Evolutionary conservation across 2,888 invertebrate genomes (phyloP), one percentile per base, ranked within the genome.

Genomic region (Archips xylosteana): DNA sequence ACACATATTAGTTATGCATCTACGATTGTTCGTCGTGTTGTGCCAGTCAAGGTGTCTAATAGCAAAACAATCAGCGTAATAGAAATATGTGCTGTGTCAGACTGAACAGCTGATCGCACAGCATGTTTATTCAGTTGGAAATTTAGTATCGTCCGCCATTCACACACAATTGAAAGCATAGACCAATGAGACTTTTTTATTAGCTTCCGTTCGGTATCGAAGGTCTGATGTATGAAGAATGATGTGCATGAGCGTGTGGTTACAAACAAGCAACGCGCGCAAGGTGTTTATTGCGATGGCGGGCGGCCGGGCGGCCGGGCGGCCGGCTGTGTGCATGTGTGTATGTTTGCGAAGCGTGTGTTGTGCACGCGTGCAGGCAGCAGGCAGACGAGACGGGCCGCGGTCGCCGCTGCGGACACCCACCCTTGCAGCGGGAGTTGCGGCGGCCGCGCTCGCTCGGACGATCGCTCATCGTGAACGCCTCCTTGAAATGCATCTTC

Each of bases 401-500:
- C 83, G 84, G 80, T 86, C 85, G 88, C 83, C 87, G 80, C 68
- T 75, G 82, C 76, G 77, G 79, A 88, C 89, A 94, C 94, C 89
- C 87, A 94, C 94, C 93, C 92, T 92, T 94, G 93, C 93, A 93
- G 86, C 94, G 94, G 82, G 93, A 92, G 90, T 92, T 92, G 91
- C 93, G 94, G 85, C 93, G 93, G 88, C 91, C 92, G 88, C 94
- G 93, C 89, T 94, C 94, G 91, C 86, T 92, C 87, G 93, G 92
- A 91, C 92, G 93, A 92, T 94, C 94, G 94, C 92, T 94, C 94
- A 94, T 94, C 88, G 92, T 92, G 92, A 94, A 92, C 87, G 93
- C 89, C 92, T 94, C 93, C 89, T 94, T 94, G 94, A 94, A 93
- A 94, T 94, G 94, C 94, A 94, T 94, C 92, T 94, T 94, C 94